Conservation (phyloP, 2,797 vertebrate genomes). For the Sebastiscus albofasciatus region DNA sequence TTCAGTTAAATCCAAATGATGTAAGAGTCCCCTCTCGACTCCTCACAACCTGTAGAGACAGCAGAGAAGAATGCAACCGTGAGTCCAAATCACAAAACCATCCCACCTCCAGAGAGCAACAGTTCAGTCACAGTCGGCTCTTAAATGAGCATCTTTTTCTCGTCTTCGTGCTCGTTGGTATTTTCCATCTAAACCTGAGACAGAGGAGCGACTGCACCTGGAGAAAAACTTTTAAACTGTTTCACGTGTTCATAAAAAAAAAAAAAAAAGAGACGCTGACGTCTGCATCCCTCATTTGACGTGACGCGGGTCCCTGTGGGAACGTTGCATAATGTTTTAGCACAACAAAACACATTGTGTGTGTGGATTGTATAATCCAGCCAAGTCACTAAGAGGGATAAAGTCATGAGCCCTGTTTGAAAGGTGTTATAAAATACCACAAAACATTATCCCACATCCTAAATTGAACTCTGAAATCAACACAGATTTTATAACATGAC, state of each 20-base stretch:
- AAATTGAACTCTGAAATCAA: neutral
- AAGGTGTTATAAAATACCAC: neutral
- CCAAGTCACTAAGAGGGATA: neutral
- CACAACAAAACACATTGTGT: conserved; percentile 21
- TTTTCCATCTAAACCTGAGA: conserved; percentile 61
- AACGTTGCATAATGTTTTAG: conserved; percentile 24
- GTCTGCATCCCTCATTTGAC: conserved; percentile 40
- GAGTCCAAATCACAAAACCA: conserved; percentile 64
- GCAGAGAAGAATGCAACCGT: conserved; percentile 22
- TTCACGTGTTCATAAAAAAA: conserved; percentile 58
- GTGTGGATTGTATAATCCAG: conserved; percentile 14
- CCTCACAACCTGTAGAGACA: conserved; percentile 46
- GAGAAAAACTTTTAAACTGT: conserved; percentile 56
- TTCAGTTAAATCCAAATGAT: conserved; percentile 28
- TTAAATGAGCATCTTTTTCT: conserved; percentile 39
- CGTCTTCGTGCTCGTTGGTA: conserved; percentile 26
- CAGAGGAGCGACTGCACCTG: conserved; percentile 46
- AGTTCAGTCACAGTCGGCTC: conserved; percentile 41
- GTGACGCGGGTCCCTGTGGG: neutral
- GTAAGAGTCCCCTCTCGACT: conserved; percentile 3
- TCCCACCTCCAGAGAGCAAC: conserved; percentile 49
- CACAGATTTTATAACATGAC: neutral
- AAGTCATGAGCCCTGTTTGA: neutral
- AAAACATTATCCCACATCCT: neutral
- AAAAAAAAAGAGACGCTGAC: conserved; percentile 25